Evolutionary conservation across 2,888 invertebrate genomes (phyloP).

Genomic region (Orgyia antiqua): DNA sequence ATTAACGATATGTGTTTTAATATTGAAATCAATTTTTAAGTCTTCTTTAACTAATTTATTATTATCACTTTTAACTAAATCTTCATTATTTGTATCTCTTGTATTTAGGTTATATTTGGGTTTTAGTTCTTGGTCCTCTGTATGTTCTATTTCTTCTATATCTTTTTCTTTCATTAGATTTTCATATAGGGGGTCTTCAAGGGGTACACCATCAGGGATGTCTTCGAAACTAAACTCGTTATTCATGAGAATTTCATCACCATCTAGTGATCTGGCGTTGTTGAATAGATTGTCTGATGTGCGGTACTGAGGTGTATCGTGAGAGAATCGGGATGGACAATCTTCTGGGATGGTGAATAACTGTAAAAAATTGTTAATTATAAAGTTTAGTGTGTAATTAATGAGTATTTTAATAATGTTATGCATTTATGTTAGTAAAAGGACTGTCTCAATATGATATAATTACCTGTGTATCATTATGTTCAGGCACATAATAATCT

Average conservation of each 20-base stretch:
- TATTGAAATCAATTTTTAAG: too few species aligned
- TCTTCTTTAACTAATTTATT: too few species aligned
- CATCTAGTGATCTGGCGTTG: slow-evolving; percentile 49
- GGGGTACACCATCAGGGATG: slow-evolving; percentile 59
- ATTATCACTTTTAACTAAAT: too few species aligned
- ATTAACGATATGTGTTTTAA: too few species aligned
- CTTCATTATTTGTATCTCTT: neutral
- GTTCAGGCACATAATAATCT: slow-evolving; percentile 81
- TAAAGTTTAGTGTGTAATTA: too few species aligned
- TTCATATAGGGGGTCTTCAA: slow-evolving; percentile 62
- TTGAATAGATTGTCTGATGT: slow-evolving; percentile 53
- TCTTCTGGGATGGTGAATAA: slow-evolving; percentile 67
- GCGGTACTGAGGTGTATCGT: slow-evolving; percentile 41
- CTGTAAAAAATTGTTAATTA: slow-evolving; percentile 30
- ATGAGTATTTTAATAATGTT: too few species aligned
- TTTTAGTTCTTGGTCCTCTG: neutral
- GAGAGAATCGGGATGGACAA: slow-evolving; percentile 50
- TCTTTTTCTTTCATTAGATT: slow-evolving; percentile 34
- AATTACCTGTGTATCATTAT: slow-evolving; percentile 70
- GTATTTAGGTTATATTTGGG: neutral
- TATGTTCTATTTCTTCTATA: neutral
- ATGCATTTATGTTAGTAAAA: neutral
- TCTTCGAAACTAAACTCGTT: slow-evolving; percentile 60
- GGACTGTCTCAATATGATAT: neutral
- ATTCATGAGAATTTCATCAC: slow-evolving; percentile 51